Base-by-base conservation (phyloP, 2,797 vertebrate genomes). In the Myiothlypis chrysogaster region DNA sequence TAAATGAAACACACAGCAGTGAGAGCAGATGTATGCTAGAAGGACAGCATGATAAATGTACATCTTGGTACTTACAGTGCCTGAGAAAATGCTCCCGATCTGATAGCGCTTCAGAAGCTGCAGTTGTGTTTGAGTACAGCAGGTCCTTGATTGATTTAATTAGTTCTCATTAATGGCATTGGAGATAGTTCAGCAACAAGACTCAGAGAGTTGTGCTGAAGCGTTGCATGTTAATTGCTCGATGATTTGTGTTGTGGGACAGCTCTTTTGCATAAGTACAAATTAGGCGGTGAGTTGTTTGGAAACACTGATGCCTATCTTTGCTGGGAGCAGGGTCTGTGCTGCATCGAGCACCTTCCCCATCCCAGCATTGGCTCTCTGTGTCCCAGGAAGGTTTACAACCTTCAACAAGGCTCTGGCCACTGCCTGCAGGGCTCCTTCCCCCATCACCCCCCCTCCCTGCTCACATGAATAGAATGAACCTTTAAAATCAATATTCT, bases 81-180 rank as follows among this genome's bases (percentile, higher is more conserved):
- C 92, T 70, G 94, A 73, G 91, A 86, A 94, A 90, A 47, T 6
- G 15, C 53, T 95, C 83, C 59, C 9, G 2, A 76, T 87, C 70
- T 71, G 65, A 88, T 57, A 57, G 16, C 10, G 41, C 78, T 84
- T 77, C 69, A 35, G 78, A 83, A 78, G 89, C 50, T 85, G 37
- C 83, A 81, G 68, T 64, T 56, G 2, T 94, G 72, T 94, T 59
- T 55, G 77, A 93, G 90, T 34, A 39, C 0, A 44, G 78, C 59
- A 35, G 85, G 82, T 78, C 71, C 94, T 89, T 96, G 97, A 96
- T 97, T 96, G 91, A 95, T 93, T 96, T 96, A 97, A 97, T 97
- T 97, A 98, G 86, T 94, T 89, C 93, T 96, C 88, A 78, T 97
- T 94, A 84, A 89, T 95, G 83, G 92, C 85, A 77, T 47, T 92